Base-by-base conservation (phyloP, 1,140 invertebrate genomes). In the Diorhabda carinulata region DNA sequence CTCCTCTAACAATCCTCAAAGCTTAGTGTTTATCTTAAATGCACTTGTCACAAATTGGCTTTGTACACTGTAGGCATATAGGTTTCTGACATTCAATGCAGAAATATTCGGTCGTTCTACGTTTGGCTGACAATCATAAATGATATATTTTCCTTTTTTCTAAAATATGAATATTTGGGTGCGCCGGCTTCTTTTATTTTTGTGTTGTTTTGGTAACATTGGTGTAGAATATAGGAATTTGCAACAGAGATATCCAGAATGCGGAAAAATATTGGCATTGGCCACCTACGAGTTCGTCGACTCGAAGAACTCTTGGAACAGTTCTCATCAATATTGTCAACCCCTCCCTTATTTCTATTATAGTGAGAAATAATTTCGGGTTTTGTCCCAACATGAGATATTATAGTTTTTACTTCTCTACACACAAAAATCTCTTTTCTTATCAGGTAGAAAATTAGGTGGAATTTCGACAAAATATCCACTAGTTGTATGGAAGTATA, bases 311-410 rank as follows among this genome's bases (percentile, higher is more conserved):
- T 82, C 52, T 64, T 75, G 2, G 74, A 69, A 72, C 78, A 79
- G 66, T 79, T 77, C 66, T 81, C 67, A 71, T 84, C 81, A 5
- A 83, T 67, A n/a, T 71, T 68, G 72, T 83, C 81, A 1, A 83
- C 81, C 47, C 78, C 79, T 65, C 79, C 79, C 78, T 84, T 84
- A n/a, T 81, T 83, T 43, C 4, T 8, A 67, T 76, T 76, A 61
- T 77, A 82, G 66, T 74, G 73, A 2, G 66, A n/a, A 42, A 81
- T 74, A 41, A 81, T 77, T 68, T 82, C 76, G 45, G 82, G 78
- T 70, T 81, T 72, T 60, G 77, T 77, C 25, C 67, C 25, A 65
- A 72, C 52, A 56, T 68, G 42, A 9, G 59, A 62, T 8, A 62
- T 56, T 41, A 68, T 3, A 6, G 61, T 68, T 25, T 8, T 56